phyloP scores from a whole-genome alignment of 2,888 invertebrate genomes.

The Junonia oenone region DNA sequence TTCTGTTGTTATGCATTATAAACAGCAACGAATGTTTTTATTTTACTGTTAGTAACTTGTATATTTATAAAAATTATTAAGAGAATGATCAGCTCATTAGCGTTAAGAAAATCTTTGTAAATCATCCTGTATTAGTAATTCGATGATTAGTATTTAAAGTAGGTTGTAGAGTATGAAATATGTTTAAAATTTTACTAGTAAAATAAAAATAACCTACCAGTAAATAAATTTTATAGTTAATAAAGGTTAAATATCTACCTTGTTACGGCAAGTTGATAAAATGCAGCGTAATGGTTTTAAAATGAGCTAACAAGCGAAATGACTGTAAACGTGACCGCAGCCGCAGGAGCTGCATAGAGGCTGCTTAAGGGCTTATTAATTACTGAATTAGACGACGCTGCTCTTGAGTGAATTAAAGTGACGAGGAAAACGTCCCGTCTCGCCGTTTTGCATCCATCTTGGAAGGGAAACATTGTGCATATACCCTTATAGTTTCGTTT shows the following conservation, averaged over 20 bases:
- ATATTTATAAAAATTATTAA: too few species aligned
- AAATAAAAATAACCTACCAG: neutral
- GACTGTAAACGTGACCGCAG: conserved; percentile 23
- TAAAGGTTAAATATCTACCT: neutral
- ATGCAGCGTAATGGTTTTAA: conserved; percentile 14
- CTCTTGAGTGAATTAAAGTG: conserved; percentile 16
- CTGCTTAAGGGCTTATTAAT: conserved; percentile 22
- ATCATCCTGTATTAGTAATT: too few species aligned
- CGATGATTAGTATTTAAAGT: too few species aligned
- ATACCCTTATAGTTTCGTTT: neutral
- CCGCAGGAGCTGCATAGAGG: conserved; percentile 23
- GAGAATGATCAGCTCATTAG: too few species aligned
- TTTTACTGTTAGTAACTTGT: too few species aligned
- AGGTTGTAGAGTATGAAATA: too few species aligned
- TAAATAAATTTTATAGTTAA: neutral
- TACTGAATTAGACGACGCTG: conserved; percentile 18
- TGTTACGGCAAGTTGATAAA: neutral
- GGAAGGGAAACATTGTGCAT: neutral
- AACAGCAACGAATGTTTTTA: too few species aligned
- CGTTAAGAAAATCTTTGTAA: too few species aligned
- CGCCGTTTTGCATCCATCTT: neutral
- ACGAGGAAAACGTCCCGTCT: neutral
- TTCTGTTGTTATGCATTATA: too few species aligned
- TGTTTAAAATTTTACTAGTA: too few species aligned
- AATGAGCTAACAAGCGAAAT: conserved; percentile 23